These are phyloP conservation scores for Oxycera nigricornis DNA, from an alignment of 2,888 invertebrate genomes.

Conservation along the genomic window DNA sequence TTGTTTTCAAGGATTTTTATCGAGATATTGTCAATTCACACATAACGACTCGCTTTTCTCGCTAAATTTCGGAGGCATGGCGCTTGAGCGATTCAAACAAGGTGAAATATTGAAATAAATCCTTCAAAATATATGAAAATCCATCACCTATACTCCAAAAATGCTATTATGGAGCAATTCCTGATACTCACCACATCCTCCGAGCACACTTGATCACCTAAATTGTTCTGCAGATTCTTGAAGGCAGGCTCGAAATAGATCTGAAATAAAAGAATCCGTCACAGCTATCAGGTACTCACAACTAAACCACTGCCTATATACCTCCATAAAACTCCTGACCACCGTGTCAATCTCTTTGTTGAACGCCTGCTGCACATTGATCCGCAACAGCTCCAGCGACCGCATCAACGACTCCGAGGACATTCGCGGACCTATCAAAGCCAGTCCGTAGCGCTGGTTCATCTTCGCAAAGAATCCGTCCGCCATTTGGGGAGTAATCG, in stretches of 20 bases:
- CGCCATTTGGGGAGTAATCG: constrained; percentile 57
- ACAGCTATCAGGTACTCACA: background rate
- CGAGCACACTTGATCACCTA: constrained; percentile 66
- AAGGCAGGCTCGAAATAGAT: constrained; percentile 69
- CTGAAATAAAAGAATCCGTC: constrained; percentile 56
- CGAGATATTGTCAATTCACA: no score
- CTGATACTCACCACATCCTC: constrained; percentile 65
- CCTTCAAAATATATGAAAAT: background rate
- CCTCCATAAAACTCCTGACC: constrained; percentile 68
- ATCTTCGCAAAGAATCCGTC: constrained; percentile 57
- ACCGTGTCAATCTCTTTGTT: constrained; percentile 69
- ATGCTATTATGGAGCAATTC: background rate
- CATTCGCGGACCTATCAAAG: constrained; percentile 52
- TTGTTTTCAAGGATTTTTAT: no score
- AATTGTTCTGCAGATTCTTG: constrained; percentile 68
- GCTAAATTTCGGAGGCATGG: no score
- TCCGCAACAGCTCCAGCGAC: constrained; percentile 68
- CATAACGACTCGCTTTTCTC: no score
- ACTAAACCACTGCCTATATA: constrained; percentile 51
- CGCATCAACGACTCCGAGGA: constrained; percentile 58
- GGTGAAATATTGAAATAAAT: background rate
- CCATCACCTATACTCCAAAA: background rate
- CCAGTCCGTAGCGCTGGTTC: constrained; percentile 56
- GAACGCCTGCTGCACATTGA: constrained; percentile 68
- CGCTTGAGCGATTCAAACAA: no score